Evolutionary conservation across 2,888 invertebrate genomes (phyloP).

Genomic region (Ommatoiulus sabulosus): DNA sequence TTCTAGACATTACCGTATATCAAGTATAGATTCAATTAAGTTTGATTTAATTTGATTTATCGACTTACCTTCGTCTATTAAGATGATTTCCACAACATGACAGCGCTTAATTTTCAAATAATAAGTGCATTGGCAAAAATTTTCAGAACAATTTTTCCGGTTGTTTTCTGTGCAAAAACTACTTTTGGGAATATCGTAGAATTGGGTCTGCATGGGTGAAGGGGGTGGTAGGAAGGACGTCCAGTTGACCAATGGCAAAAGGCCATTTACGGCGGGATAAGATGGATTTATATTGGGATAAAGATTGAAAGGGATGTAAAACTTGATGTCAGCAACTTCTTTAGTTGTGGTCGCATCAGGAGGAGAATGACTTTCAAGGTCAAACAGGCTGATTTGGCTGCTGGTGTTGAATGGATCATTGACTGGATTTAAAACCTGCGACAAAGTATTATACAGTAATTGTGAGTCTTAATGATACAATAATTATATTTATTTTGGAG

Average conservation of each 20-base stretch:
- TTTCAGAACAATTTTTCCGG: constrained; percentile 73
- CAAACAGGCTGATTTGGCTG: not conserved
- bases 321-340: not conserved
- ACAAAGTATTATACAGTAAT: not conserved
- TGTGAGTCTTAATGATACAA: too few species aligned
- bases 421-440: not conserved
- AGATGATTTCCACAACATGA: constrained; percentile 79
- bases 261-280: not conserved
- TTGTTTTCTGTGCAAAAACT: constrained; percentile 73
- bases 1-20: too few species aligned
- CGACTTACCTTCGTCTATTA: constrained; percentile 82
- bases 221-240: constrained; percentile 82
- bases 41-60: not conserved
- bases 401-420: not conserved
- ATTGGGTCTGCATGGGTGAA: constrained; percentile 78
- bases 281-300: not conserved
- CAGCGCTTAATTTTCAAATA: constrained; percentile 80
- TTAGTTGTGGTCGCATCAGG: not conserved
- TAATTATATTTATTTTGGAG: too few species aligned
- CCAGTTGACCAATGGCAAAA: constrained; percentile 85
- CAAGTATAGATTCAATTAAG: not conserved
- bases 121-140: constrained; percentile 87
- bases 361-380: not conserved
- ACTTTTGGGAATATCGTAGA: constrained; percentile 74
- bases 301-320: not conserved